Evolutionary conservation across 2,797 vertebrate genomes (phyloP), one percentile per base, ranked within the genome.

Genomic region (Silurus lanzhouensis): DNA sequence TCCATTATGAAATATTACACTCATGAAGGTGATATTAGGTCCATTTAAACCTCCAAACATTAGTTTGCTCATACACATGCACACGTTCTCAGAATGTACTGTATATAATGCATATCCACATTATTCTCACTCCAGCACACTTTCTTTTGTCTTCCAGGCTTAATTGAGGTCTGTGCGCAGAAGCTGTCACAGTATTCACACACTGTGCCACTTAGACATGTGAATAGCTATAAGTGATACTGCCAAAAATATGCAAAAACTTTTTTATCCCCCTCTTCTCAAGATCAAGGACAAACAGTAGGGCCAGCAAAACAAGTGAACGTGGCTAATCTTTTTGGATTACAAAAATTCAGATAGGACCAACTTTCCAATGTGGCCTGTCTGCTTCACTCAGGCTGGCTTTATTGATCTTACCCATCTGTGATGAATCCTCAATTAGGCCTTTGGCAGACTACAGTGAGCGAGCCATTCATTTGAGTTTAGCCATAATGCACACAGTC

Each of bases 401-500:
- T 27, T 83, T 93, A 95, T 95, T 92, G 95, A 95, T 95, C 91
- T 15, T 87, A 88, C 91, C 91, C 70, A 85, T 94, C 93, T 92
- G 91, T 91, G 93, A 93, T 94, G 92, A 94, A 95, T 95, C 92
- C 90, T 91, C 92, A 93, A 94, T 94, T 93, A 94, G 93, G 93
- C 90, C 68, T 87, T 63, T 87, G 92, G 91, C 92, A 91, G 90
- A 61, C 89, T 76, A 90, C 77, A 81, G 89, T 84, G 91, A 93
- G 90, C 87, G 88, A 91, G 92, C 92, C 92, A 93, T 94, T 92
- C 87, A 88, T 88, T 89, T 87, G 81, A 82, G 87, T 77, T 85
- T 85, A 85, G 77, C 68, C 46, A 46, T 71, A 58, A 72, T 85
- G 74, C 67, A 82, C 60, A 14, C 48, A 10, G 78, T 60, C 48